Conservation (phyloP, 2,888 invertebrate genomes). For the Hecatera dysodea region DNA sequence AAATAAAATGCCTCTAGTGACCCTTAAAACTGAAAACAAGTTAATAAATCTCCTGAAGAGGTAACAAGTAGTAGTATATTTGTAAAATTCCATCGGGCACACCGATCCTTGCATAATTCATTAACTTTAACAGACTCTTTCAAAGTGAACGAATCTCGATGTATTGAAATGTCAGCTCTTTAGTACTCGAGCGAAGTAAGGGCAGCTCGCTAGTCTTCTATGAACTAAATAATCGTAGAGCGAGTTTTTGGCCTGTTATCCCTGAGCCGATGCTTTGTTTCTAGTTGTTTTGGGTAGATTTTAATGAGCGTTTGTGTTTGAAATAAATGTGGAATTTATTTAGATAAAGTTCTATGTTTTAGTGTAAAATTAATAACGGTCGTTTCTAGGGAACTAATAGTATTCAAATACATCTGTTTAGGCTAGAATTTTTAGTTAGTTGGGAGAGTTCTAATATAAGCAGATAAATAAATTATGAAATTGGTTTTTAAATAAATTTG, state of each 20-base stretch:
- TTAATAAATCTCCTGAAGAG: too few species aligned
- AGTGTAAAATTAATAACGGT: conserved; percentile 28
- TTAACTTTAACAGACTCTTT: too few species aligned
- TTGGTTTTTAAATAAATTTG: too few species aligned
- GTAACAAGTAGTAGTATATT: too few species aligned
- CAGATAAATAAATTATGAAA: too few species aligned
- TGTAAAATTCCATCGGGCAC: too few species aligned
- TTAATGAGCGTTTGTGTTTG: conserved; percentile 34
- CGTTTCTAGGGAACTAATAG: background rate
- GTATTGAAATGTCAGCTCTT: background rate
- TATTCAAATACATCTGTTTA: background rate
- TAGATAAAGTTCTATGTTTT: conserved; percentile 3
- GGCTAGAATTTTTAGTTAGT: conserved; percentile 9
- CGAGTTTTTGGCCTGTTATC: conserved; percentile 52
- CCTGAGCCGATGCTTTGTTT: conserved; percentile 20
- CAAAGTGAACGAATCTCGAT: too few species aligned
- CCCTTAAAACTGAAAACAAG: too few species aligned
- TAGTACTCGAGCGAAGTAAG: background rate
- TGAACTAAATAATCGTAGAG: conserved; percentile 46
- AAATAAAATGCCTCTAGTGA: too few species aligned
- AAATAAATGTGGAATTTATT: conserved; percentile 40
- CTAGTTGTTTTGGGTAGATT: conserved; percentile 33
- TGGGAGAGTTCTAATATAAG: background rate
- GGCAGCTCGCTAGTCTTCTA: background rate
- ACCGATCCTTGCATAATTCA: too few species aligned